Evolutionary conservation across 2,113 vertebrate species (phyloP).

Genomic region (Zingel zingel): DNA sequence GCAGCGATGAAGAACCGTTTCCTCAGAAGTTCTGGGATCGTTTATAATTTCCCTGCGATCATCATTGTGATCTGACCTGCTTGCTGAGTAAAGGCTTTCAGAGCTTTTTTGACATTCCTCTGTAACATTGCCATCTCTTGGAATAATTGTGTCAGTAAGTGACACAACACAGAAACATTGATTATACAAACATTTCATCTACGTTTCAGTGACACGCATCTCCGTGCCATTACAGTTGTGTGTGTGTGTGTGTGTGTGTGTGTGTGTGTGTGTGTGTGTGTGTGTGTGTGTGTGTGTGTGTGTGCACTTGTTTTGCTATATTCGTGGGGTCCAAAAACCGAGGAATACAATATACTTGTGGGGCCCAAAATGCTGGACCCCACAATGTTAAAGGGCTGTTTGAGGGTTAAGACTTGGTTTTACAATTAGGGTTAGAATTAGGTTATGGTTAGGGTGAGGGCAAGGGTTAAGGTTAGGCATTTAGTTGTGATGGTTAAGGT

Average conservation of each 20-base stretch:
- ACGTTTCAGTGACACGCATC: background rate
- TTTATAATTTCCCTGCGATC: background rate
- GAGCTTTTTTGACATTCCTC: background rate
- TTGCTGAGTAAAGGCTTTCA: background rate
- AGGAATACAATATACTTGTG: too few relatives aligned
- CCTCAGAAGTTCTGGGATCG: background rate
- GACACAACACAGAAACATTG: background rate
- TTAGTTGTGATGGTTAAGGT: too few relatives aligned
- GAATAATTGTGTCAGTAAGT: background rate
- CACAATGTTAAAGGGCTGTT: too few relatives aligned
- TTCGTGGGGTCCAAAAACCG: too few relatives aligned
- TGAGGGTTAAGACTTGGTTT: too few relatives aligned
- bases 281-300: background rate
- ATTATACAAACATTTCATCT: background rate
- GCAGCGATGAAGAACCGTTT: background rate
- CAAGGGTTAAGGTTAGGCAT: too few relatives aligned
- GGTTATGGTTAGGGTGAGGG: too few relatives aligned
- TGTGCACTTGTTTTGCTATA: too few relatives aligned
- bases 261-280: background rate
- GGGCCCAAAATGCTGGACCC: too few relatives aligned
- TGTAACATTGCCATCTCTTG: constrained; percentile 37
- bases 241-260: background rate
- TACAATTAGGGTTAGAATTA: too few relatives aligned
- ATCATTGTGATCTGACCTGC: constrained; percentile 15
- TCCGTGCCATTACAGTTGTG: background rate